Percentiles rank a stretch among this genome's conserved stretches.
Conservation (phyloP, 1,140 invertebrate species). For the Diprion similis region DNA sequence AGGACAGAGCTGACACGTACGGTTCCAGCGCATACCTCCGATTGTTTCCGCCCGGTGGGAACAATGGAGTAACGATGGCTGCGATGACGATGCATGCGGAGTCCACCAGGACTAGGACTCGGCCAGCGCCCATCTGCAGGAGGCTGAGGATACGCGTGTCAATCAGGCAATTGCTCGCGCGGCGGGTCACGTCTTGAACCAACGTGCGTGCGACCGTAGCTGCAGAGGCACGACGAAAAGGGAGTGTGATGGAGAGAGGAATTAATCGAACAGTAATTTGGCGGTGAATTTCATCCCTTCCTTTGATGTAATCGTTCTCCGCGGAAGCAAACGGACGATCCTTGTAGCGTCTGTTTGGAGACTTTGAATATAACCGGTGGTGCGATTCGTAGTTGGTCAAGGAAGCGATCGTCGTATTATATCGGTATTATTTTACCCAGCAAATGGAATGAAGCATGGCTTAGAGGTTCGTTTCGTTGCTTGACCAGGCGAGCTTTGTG, state of each 20-base stretch:
- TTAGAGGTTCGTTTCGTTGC: background rate
- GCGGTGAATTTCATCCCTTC: background rate
- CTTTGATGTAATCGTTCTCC: background rate
- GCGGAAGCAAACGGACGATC: too few species aligned
- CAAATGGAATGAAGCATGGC: background rate
- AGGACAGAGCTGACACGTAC: slow-evolving; percentile 26
- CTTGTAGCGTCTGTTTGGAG: too few species aligned
- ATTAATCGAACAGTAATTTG: background rate
- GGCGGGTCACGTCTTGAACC: slow-evolving; percentile 14
- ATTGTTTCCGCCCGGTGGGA: slow-evolving; percentile 29
- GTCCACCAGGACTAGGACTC: background rate
- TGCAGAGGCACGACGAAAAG: background rate
- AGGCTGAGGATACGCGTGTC: slow-evolving; percentile 37
- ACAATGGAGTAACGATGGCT: slow-evolving; percentile 27
- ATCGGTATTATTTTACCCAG: too few species aligned
- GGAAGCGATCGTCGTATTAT: too few species aligned
- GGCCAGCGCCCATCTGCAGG: background rate
- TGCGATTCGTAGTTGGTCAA: too few species aligned
- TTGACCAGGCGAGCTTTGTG: background rate
- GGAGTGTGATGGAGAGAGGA: background rate
- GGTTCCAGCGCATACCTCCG: slow-evolving; percentile 30
- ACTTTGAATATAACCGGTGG: too few species aligned
- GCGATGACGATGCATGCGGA: slow-evolving; percentile 15
- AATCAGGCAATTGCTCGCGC: slow-evolving; percentile 34
- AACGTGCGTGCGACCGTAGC: slow-evolving; percentile 6